Conservation (phyloP, 2,888 invertebrate genomes). For the Tetropium fuscum region DNA sequence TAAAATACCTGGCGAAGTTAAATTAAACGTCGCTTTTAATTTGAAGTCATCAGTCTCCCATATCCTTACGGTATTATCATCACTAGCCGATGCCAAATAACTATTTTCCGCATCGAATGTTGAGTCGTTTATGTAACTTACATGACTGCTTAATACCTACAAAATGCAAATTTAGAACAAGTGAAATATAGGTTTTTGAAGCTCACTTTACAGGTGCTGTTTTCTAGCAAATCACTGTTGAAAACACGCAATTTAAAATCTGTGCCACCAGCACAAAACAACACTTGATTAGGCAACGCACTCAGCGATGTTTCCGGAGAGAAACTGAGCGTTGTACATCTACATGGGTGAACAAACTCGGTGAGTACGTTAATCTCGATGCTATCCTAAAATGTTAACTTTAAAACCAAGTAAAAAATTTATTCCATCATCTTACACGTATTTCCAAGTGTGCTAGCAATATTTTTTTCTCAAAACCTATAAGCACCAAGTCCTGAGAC, state of each 20-base stretch:
- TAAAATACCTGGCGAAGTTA: constrained; percentile 73
- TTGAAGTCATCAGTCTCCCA: constrained; percentile 72
- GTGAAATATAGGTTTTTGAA: constrained; percentile 1
- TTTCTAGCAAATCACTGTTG: constrained; percentile 69
- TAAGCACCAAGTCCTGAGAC: constrained; percentile 73
- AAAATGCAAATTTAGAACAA: constrained; percentile 27
- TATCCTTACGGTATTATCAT: constrained; percentile 80
- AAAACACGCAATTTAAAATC: constrained; percentile 71
- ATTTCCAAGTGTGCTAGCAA: constrained; percentile 71
- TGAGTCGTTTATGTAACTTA: constrained; percentile 77
- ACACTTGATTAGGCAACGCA: constrained; percentile 70
- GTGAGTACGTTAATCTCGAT: constrained; percentile 69
- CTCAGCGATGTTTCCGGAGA: constrained; percentile 74
- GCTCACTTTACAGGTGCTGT: constrained; percentile 66
- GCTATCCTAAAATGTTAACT: constrained; percentile 62
- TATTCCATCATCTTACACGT: constrained; percentile 39
- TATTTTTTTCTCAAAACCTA: constrained; percentile 71
- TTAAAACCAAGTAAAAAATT: constrained; percentile 10
- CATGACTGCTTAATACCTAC: constrained; percentile 73
- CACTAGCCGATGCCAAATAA: constrained; percentile 79
- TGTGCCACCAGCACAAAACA: constrained; percentile 69
- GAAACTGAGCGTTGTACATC: constrained; percentile 71
- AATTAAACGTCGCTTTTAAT: constrained; percentile 71
- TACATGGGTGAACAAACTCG: constrained; percentile 70
- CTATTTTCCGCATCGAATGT: constrained; percentile 78